phyloP scores from a whole-genome alignment of 2,113 vertebrate genomes.

The Romanogobio albipinnatus region DNA sequence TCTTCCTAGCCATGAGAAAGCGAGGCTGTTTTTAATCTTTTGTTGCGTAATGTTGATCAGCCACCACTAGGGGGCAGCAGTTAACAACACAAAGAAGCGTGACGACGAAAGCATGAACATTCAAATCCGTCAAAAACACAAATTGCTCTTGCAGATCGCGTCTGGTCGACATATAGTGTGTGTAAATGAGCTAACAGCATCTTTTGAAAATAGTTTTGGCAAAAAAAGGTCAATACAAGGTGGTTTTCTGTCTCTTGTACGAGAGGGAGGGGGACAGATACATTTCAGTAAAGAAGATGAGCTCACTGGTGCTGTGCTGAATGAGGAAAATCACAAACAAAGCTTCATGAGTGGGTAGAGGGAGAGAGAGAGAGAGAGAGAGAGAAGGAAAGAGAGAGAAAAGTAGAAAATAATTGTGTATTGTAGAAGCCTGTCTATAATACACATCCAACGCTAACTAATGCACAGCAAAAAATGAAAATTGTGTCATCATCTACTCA shows the following conservation, averaged over 20 bases:
- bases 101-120: constrained; percentile 24
- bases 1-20: constrained; percentile 58
- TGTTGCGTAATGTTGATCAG: neutral
- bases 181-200: neutral
- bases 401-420: constrained; percentile 19
- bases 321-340: constrained; percentile 53
- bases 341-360: constrained; percentile 41
- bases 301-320: constrained; percentile 34
- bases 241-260: constrained; percentile 37
- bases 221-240: constrained; percentile 38
- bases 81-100: constrained; percentile 49
- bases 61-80: constrained; percentile 67
- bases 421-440: neutral
- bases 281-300: constrained; percentile 49
- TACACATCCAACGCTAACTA: neutral
- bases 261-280: constrained; percentile 34
- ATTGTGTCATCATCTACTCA: constrained; percentile 3
- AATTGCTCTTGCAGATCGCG: constrained; percentile 27
- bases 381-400: constrained; percentile 20
- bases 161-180: constrained; percentile 24
- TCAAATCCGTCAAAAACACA: neutral
- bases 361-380: constrained; percentile 33
- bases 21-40: neutral
- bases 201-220: neutral
- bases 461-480: neutral